Evolutionary conservation across 2,888 invertebrate species (phyloP).

Genomic region (Heliconius aoede): DNA sequence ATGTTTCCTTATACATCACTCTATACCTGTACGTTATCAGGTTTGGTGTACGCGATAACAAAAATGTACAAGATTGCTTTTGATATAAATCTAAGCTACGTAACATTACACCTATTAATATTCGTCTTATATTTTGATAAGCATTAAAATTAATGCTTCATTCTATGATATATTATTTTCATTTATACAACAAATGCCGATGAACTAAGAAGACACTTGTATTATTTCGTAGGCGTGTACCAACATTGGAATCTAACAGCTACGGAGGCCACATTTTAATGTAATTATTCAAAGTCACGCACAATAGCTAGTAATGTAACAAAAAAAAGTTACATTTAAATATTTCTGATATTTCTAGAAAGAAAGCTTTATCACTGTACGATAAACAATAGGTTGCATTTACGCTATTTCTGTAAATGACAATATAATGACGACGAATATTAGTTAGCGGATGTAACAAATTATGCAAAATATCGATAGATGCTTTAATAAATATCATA

Average conservation of each 20-base stretch:
- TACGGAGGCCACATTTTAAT: conserved; percentile 20
- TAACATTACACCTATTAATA: conserved; percentile 16
- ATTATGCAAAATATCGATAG: conserved; percentile 32
- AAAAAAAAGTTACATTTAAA: conserved; percentile 7
- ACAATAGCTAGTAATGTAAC: conserved; percentile 10
- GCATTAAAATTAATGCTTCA: conserved; percentile 8
- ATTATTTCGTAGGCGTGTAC: conserved; percentile 63
- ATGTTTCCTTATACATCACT: background rate
- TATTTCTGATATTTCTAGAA: conserved; percentile 7
- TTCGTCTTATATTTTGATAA: conserved; percentile 10
- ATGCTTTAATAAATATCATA: conserved; percentile 36
- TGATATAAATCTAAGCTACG: conserved; percentile 34
- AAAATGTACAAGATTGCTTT: conserved; percentile 48
- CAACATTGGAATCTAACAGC: conserved; percentile 51
- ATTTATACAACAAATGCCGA: conserved; percentile 35
- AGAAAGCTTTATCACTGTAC: conserved; percentile 9
- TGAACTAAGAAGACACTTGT: conserved; percentile 20
- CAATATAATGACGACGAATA: conserved; percentile 32
- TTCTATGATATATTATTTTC: background rate
- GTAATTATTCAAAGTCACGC: conserved; percentile 19
- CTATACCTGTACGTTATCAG: conserved; percentile 41
- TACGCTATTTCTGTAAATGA: conserved; percentile 28
- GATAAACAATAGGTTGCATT: background rate
- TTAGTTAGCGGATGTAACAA: conserved; percentile 38
- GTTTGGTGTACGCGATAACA: conserved; percentile 44